A percentile compares a stretch with the other conserved stretches of the same genome.
These are phyloP conservation scores for Reticulitermes lucifugus DNA, from an alignment of 2,888 invertebrate genomes.

Conservation along the genomic window DNA sequence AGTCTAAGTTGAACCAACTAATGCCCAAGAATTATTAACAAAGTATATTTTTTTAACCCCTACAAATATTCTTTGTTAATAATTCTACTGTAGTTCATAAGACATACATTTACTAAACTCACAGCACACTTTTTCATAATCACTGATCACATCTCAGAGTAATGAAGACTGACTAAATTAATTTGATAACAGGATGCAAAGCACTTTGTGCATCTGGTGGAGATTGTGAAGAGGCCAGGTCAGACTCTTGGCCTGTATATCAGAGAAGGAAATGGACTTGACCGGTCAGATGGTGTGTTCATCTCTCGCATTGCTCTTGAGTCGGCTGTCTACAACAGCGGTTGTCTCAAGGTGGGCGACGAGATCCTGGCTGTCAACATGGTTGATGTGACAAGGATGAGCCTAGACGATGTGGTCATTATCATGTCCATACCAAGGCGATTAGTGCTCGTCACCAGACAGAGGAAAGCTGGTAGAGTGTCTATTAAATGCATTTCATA, in stretches of 20 bases:
- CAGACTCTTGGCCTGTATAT: conserved; percentile 98
- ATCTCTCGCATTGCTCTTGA: conserved; percentile 96
- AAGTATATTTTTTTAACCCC: too few relatives aligned
- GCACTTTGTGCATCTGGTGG: conserved; percentile 90
- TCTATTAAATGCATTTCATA: neutral
- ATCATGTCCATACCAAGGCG: conserved; percentile 99
- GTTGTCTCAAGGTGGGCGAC: conserved; percentile 96
- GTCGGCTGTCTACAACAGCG: conserved; percentile 97
- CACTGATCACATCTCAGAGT: neutral
- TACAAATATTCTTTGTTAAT: too few relatives aligned
- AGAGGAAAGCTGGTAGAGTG: conserved; percentile 68
- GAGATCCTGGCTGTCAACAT: conserved; percentile 98
- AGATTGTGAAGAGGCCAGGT: conserved; percentile 98
- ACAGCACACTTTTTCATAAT: too few relatives aligned
- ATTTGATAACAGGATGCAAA: conserved; percentile 71
- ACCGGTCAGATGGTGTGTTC: conserved; percentile 96
- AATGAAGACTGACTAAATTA: too few relatives aligned
- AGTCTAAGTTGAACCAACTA: too few relatives aligned
- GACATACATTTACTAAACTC: neutral
- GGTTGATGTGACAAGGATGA: conserved; percentile 98
- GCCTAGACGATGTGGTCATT: conserved; percentile 98
- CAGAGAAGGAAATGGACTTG: conserved; percentile 98
- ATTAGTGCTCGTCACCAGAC: conserved; percentile 92
- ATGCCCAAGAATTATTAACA: too few relatives aligned
- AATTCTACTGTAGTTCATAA: too few relatives aligned